Percentiles rank a stretch among this genome's conserved stretches.
These are phyloP conservation scores for Odontomyia ornata DNA, from an alignment of 2,888 invertebrate species.

Conservation along the genomic window DNA sequence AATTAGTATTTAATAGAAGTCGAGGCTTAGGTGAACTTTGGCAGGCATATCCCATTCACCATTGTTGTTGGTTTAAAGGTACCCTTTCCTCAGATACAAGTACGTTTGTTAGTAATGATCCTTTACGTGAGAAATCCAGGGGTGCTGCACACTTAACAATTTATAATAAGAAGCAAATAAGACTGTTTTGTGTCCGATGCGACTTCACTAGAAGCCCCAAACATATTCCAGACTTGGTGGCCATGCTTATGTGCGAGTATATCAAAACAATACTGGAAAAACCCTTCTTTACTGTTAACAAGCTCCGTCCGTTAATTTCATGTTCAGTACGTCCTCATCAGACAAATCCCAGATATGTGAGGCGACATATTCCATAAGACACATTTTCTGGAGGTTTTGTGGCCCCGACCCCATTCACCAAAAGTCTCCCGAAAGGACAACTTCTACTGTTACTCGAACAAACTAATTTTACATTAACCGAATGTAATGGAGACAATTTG, in stretches of 20 bases:
- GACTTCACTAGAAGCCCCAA: too few species aligned
- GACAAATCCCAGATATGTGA: neutral
- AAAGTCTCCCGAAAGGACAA: slow-evolving; percentile 5
- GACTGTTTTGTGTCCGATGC: too few species aligned
- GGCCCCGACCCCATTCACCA: neutral
- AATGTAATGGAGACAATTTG: slow-evolving; percentile 48
- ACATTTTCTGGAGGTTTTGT: slow-evolving; percentile 8
- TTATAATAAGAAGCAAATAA: too few species aligned
- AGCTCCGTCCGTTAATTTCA: neutral
- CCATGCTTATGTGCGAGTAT: too few species aligned
- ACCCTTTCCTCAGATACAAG: neutral
- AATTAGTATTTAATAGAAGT: slow-evolving; percentile 49
- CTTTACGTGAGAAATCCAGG: neutral
- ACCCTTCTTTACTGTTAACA: too few species aligned
- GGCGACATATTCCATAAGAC: slow-evolving; percentile 4
- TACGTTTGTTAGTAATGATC: neutral
- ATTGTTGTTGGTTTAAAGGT: neutral
- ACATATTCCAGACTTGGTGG: too few species aligned
- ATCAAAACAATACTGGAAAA: too few species aligned
- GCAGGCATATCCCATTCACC: slow-evolving; percentile 5
- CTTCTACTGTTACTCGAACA: slow-evolving; percentile 9
- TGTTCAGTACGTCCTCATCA: neutral
- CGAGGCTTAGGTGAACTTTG: slow-evolving; percentile 43
- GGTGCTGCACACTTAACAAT: neutral
- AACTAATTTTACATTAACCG: slow-evolving; percentile 44